These are phyloP conservation scores for Channa argus DNA, from an alignment of 2,113 vertebrate species.

Conservation along the genomic window DNA sequence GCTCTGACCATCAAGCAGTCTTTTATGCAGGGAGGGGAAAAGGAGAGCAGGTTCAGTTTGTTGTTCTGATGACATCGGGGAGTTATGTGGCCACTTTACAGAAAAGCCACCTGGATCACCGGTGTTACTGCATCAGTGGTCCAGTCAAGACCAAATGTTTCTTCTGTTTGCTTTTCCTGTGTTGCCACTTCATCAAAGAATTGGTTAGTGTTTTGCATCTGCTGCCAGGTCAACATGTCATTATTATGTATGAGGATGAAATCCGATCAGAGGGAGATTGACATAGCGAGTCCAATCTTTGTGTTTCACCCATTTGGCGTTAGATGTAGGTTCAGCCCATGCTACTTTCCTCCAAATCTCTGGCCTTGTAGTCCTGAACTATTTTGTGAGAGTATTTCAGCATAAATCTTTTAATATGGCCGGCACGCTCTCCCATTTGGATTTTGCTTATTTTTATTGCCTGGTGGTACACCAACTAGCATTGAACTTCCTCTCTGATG, in stretches of 20 bases:
- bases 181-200: slow-evolving; percentile 46
- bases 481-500: slow-evolving; percentile 17
- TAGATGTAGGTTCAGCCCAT: slow-evolving; percentile 34
- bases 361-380: slow-evolving; percentile 28
- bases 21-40: slow-evolving; percentile 20
- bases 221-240: slow-evolving; percentile 53
- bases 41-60: slow-evolving; percentile 10
- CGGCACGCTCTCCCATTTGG: slow-evolving; percentile 28
- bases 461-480: background rate
- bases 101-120: slow-evolving; percentile 43
- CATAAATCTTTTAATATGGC: slow-evolving; percentile 60
- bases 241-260: slow-evolving; percentile 42
- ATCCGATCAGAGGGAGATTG: slow-evolving; percentile 39
- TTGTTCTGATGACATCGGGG: slow-evolving; percentile 10
- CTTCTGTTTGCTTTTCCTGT: slow-evolving; percentile 41
- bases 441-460: slow-evolving; percentile 39
- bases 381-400: slow-evolving; percentile 39
- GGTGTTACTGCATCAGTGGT: slow-evolving; percentile 42
- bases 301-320: slow-evolving; percentile 27
- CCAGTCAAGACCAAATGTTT: slow-evolving; percentile 39
- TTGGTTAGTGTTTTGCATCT: slow-evolving; percentile 34
- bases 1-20: slow-evolving; percentile 25
- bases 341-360: slow-evolving; percentile 53
- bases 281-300: slow-evolving; percentile 5
- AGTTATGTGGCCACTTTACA: slow-evolving; percentile 15